A percentile compares a stretch with the other conserved stretches of the same genome.
phyloP scores from a whole-genome alignment of 1,140 invertebrate genomes.

The Planococcus citri region DNA sequence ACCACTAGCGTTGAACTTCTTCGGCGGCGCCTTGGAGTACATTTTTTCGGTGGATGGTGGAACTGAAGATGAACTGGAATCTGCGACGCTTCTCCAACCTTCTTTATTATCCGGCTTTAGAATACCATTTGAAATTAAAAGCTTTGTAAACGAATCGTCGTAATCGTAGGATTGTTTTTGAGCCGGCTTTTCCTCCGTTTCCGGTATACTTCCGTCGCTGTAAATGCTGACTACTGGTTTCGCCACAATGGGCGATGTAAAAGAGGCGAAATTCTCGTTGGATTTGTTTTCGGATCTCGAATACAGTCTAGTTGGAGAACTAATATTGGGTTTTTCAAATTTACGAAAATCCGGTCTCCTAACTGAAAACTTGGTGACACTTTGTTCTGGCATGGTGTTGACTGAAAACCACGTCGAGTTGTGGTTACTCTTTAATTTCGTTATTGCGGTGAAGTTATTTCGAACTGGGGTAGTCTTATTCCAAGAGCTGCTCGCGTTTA shows the following conservation, averaged over 20 bases:
- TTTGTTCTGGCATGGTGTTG: slow-evolving; percentile 2
- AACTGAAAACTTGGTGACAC: neutral
- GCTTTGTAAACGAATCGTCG: slow-evolving; percentile 8
- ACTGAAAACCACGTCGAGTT: neutral
- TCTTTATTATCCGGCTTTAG: slow-evolving; percentile 1
- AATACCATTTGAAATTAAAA: slow-evolving; percentile 7
- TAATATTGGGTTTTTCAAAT: neutral
- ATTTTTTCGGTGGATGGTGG: neutral
- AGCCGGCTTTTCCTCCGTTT: neutral
- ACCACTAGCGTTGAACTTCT: slow-evolving; percentile 7
- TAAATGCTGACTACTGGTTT: neutral
- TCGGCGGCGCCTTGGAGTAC: slow-evolving; percentile 2
- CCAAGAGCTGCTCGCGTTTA: neutral
- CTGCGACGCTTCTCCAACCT: neutral
- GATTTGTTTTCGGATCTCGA: neutral
- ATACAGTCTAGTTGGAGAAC: neutral
- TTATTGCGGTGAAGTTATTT: neutral
- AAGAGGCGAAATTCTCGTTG: neutral
- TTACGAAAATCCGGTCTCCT: neutral
- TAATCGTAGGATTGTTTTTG: neutral
- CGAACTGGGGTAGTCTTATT: neutral
- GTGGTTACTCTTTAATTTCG: neutral
- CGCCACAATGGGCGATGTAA: neutral
- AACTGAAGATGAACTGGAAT: neutral
- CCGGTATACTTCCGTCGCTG: neutral